phyloP scores from a whole-genome alignment of 2,797 vertebrate species.

The Epinephelus awoara region DNA sequence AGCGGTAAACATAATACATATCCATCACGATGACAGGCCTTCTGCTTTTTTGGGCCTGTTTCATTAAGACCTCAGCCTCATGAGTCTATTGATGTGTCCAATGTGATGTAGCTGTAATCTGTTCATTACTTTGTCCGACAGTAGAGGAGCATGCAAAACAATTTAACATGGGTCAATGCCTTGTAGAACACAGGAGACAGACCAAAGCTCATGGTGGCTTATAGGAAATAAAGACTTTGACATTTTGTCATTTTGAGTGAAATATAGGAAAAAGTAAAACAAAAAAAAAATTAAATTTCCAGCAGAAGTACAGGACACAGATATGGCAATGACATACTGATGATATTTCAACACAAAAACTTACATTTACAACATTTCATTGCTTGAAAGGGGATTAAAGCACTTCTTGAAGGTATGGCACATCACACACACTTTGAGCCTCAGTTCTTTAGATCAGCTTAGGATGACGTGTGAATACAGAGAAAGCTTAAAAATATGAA shows the following conservation, averaged over 20 bases:
- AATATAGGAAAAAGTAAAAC: neutral
- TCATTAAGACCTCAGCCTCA: conserved; percentile 48
- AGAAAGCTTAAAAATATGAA: conserved; percentile 26
- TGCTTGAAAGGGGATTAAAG: conserved; percentile 8
- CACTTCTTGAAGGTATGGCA: conserved; percentile 19
- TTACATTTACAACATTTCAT: neutral
- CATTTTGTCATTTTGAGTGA: neutral
- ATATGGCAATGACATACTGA: neutral
- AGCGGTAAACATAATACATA: conserved; percentile 50
- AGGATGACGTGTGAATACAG: conserved; percentile 22
- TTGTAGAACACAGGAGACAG: neutral
- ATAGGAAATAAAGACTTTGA: neutral
- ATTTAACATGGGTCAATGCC: neutral
- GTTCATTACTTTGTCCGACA: conserved; percentile 22
- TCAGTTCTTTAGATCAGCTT: conserved; percentile 31
- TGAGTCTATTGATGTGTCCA: conserved; percentile 8
- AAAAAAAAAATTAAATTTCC: neutral
- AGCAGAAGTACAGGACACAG: neutral
- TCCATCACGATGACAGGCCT: conserved; percentile 58
- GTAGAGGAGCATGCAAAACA: conserved; percentile 2
- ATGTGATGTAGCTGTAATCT: conserved; percentile 22
- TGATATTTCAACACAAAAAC: neutral
- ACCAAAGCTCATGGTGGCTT: neutral
- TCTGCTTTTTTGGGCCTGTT: conserved; percentile 14
- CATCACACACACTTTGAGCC: conserved; percentile 22